A percentile compares a stretch with the other conserved stretches of the same genome.
Conservation (phyloP, 2,797 vertebrate species). For the Eurystomus glaucurus region DNA sequence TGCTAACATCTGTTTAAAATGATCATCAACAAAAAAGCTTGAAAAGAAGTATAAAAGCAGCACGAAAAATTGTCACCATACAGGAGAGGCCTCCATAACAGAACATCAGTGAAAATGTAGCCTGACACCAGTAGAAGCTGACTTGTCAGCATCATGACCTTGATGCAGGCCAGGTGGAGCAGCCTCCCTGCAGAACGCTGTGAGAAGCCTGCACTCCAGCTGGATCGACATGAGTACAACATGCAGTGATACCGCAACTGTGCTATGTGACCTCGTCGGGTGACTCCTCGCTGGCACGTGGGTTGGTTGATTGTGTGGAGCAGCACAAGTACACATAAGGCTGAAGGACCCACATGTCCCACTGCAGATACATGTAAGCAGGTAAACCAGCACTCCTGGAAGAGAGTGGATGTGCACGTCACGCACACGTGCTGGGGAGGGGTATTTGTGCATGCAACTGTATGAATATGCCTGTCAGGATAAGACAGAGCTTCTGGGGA, state of each 20-base stretch:
- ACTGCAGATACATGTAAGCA: background rate
- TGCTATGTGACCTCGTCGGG: background rate
- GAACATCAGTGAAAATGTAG: background rate
- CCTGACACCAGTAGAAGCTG: background rate
- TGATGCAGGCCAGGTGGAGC: background rate
- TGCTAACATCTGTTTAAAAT: background rate
- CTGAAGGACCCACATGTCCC: background rate
- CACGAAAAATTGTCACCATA: background rate
- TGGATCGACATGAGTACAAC: fast-evolving
- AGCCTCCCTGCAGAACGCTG: background rate
- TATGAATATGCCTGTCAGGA: fast-evolving
- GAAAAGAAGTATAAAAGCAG: background rate
- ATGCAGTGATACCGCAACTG: fast-evolving
- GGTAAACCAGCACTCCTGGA: background rate
- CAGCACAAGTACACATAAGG: background rate
- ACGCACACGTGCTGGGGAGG: background rate
- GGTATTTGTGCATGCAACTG: background rate
- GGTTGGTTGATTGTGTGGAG: background rate
- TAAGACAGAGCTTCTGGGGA: background rate
- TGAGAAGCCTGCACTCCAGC: background rate
- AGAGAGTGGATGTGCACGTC: background rate
- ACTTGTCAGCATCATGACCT: background rate
- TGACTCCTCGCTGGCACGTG: fast-evolving
- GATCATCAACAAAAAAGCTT: background rate
- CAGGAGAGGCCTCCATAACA: background rate